Evolutionary conservation across 2,797 vertebrate species (phyloP).

Genomic region (Hephaestus fuliginosus): DNA sequence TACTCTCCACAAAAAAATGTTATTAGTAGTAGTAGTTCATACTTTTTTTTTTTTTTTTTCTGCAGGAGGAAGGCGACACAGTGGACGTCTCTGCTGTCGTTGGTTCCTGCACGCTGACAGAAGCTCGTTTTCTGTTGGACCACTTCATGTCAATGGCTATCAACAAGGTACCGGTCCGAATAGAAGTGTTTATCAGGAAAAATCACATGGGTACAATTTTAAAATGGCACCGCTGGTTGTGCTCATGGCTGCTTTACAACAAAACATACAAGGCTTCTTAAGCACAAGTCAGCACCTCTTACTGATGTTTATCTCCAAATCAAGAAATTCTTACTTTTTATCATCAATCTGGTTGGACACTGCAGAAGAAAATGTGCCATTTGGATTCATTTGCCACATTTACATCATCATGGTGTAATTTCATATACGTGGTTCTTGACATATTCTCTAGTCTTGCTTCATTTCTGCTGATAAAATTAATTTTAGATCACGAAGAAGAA

Average conservation of each 20-base stretch:
- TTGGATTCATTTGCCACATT: neutral
- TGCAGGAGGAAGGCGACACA: constrained; percentile 95
- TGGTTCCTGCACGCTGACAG: constrained; percentile 92
- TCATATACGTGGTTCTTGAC: neutral
- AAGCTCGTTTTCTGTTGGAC: constrained; percentile 95
- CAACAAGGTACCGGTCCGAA: constrained; percentile 89
- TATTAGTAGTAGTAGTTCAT: neutral
- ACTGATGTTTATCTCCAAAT: neutral
- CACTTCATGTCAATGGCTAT: constrained; percentile 97
- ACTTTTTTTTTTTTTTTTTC: constrained; percentile 7
- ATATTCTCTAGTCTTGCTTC: neutral
- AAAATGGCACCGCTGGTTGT: neutral
- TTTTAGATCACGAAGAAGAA: neutral
- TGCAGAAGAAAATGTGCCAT: neutral
- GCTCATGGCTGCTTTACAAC: neutral
- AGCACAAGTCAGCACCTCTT: neutral
- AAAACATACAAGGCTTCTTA: too few relatives aligned
- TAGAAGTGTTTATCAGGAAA: neutral
- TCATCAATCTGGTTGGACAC: neutral
- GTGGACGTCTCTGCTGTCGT: constrained; percentile 94
- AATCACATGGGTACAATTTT: neutral
- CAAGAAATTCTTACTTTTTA: neutral
- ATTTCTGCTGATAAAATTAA: neutral
- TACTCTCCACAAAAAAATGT: neutral
- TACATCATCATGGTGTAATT: neutral